A percentile compares a stretch with the other conserved stretches of the same genome.
Evolutionary conservation across 2,113 vertebrate genomes (phyloP).

Genomic region (Lampris incognitus): DNA sequence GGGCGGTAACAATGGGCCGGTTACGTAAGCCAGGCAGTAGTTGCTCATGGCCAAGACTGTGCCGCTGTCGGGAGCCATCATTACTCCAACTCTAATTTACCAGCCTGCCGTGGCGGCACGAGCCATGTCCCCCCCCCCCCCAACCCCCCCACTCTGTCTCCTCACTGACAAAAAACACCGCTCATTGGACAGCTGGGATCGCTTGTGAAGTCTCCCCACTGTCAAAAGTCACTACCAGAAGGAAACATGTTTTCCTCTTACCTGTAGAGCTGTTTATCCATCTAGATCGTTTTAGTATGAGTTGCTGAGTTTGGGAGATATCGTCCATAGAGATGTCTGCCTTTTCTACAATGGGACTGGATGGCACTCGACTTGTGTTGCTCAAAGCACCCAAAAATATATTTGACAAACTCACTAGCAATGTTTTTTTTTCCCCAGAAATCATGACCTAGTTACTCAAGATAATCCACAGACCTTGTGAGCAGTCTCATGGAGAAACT

Average conservation of each 20-base stretch:
- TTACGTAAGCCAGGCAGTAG: slow-evolving; percentile 69
- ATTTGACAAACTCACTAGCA: no score
- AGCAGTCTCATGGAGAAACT: no score
- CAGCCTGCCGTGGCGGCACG: slow-evolving; percentile 34
- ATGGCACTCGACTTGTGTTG: no score
- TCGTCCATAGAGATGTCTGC: no score
- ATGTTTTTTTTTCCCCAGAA: no score
- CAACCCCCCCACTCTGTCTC: neutral
- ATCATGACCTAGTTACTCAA: no score
- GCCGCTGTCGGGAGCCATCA: slow-evolving; percentile 66
- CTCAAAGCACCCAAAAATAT: no score
- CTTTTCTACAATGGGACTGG: no score
- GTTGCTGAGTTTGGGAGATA: no score
- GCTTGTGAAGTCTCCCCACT: slow-evolving; percentile 25
- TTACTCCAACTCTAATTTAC: slow-evolving; percentile 40
- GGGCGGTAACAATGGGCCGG: slow-evolving; percentile 43
- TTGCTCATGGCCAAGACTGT: slow-evolving; percentile 61
- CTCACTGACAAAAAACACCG: slow-evolving; percentile 32
- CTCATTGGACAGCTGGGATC: slow-evolving; percentile 31
- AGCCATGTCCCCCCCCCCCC: neutral
- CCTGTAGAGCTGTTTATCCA: no score
- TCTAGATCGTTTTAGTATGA: no score
- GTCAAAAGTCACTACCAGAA: slow-evolving; percentile 35
- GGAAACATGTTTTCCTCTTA: neutral
- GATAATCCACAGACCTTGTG: no score